A percentile compares a stretch with the other conserved stretches of the same genome.
Evolutionary conservation across 2,113 vertebrate species (phyloP).

Genomic region (Aphyosemion australe): DNA sequence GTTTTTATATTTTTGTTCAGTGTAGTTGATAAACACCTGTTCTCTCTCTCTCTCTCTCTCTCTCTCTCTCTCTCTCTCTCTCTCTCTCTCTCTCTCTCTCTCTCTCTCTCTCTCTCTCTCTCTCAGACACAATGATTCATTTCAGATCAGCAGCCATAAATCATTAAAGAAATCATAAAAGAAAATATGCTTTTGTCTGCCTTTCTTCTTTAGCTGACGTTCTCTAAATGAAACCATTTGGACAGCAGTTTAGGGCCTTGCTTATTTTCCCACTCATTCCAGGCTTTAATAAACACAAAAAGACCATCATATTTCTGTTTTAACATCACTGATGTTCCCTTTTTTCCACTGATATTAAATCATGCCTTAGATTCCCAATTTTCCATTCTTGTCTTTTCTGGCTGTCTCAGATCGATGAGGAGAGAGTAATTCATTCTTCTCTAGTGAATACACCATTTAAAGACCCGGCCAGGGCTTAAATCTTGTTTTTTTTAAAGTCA

Average conservation of each 20-base stretch:
- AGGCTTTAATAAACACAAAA: conserved; percentile 15
- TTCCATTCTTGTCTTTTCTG: conserved; percentile 14
- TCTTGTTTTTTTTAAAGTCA: conserved; percentile 36
- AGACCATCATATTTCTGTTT: conserved; percentile 11
- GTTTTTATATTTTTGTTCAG: no score
- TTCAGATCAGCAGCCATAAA: conserved; percentile 51
- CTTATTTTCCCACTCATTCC: conserved; percentile 30
- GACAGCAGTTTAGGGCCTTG: conserved; percentile 2
- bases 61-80: no score
- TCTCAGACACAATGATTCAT: conserved; percentile 38
- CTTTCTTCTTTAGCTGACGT: conserved; percentile 56
- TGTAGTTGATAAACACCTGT: no score
- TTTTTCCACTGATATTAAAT: conserved; percentile 27
- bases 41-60: no score
- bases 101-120: conserved; percentile 10
- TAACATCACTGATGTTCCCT: background rate
- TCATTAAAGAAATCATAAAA: conserved; percentile 64
- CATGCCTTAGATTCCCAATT: conserved; percentile 14
- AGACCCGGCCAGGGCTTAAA: conserved; percentile 31
- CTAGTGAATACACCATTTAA: conserved; percentile 26
- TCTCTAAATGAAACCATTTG: conserved; percentile 67
- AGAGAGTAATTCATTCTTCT: conserved; percentile 24
- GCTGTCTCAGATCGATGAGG: background rate
- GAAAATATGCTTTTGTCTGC: conserved; percentile 69
- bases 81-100: no score